A percentile compares a stretch with the other conserved stretches of the same genome.
phyloP scores from a whole-genome alignment of 2,113 vertebrate genomes.

The Puffinus mauretanicus region DNA sequence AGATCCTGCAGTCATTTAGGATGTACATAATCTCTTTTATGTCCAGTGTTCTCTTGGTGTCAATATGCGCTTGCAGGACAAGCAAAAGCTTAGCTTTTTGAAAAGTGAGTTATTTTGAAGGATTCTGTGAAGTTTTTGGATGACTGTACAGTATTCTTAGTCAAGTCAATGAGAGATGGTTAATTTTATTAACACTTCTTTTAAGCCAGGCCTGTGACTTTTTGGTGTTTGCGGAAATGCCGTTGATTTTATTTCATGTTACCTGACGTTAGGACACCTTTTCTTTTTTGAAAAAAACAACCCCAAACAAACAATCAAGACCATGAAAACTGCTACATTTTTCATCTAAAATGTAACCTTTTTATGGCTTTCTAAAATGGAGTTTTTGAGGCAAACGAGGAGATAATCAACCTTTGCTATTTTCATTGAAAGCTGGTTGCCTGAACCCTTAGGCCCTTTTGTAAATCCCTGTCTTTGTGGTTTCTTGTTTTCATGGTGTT shows the following conservation, averaged over 20 bases:
- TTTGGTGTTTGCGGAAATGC: background rate
- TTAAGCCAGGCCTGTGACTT: background rate
- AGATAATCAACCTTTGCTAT: background rate
- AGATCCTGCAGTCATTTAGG: background rate
- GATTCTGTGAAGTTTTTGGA: background rate
- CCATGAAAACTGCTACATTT: background rate
- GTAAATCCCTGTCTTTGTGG: background rate
- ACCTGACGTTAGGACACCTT: background rate
- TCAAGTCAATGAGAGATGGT: background rate
- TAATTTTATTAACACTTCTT: background rate
- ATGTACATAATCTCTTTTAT: background rate
- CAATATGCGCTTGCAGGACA: background rate
- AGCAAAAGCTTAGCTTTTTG: background rate
- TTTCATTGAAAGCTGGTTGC: background rate
- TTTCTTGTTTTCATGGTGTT: background rate
- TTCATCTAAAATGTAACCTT: background rate
- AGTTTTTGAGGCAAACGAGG: background rate
- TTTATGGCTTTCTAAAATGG: background rate
- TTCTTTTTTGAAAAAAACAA: background rate
- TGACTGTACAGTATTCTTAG: background rate
- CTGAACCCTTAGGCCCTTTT: background rate
- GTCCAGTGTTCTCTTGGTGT: background rate
- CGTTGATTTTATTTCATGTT: background rate
- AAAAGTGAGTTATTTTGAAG: background rate
- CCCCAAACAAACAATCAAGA: background rate